Evolutionary conservation across 2,888 invertebrate genomes (phyloP).

Genomic region (Mystacides longicornis): DNA sequence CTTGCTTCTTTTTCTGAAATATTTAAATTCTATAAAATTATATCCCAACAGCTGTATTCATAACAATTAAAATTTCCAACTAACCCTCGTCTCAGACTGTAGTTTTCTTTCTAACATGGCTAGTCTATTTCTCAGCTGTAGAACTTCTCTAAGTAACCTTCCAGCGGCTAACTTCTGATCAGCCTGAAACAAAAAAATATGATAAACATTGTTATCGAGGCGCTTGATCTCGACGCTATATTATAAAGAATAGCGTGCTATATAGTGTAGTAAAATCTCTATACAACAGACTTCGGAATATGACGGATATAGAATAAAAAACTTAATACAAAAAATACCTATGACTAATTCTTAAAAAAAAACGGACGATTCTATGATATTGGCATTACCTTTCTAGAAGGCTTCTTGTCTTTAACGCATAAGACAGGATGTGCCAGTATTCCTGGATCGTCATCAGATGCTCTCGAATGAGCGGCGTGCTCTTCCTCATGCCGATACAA

Average conservation of each 20-base stretch:
- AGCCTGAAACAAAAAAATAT: slow-evolving; percentile 32
- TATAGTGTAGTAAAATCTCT: too few relatives aligned
- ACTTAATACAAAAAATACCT: too few relatives aligned
- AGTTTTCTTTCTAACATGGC: slow-evolving; percentile 41
- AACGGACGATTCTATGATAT: too few relatives aligned
- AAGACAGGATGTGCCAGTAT: slow-evolving; percentile 35
- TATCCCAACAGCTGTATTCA: background rate
- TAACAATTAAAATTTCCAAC: background rate
- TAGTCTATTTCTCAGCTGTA: slow-evolving; percentile 42
- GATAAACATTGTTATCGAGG: background rate
- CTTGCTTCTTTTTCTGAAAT: slow-evolving; percentile 44
- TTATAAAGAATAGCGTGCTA: too few relatives aligned
- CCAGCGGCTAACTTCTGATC: slow-evolving; percentile 46
- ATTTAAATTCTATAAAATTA: background rate
- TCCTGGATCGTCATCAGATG: background rate
- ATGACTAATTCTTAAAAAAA: too few relatives aligned
- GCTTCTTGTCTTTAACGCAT: slow-evolving; percentile 19
- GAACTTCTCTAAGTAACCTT: slow-evolving; percentile 45
- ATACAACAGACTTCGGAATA: too few relatives aligned
- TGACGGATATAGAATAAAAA: too few relatives aligned
- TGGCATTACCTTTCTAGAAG: slow-evolving; percentile 24
- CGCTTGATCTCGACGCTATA: too few relatives aligned
- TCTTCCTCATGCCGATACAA: slow-evolving; percentile 42
- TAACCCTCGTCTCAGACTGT: slow-evolving; percentile 41
- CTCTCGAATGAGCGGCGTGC: slow-evolving; percentile 32